Evolutionary conservation across 1,140 invertebrate species (phyloP).

Genomic region (Coenobita brevimanus): DNA sequence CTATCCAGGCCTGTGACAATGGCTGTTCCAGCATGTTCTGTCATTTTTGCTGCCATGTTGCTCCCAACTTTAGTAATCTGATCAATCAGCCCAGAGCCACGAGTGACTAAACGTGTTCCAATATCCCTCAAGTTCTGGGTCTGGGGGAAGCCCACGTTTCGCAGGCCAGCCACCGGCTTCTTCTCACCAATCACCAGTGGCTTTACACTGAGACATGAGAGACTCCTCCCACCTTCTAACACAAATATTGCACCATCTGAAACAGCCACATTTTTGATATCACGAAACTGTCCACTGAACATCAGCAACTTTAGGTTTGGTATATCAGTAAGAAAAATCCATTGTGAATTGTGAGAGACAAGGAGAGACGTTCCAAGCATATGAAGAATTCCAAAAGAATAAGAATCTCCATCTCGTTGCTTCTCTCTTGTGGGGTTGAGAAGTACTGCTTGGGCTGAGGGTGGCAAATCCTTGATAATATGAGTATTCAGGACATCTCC

Average conservation of each 20-base stretch:
- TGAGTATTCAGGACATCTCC: constrained; percentile 54
- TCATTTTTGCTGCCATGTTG: constrained; percentile 40
- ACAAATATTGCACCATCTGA: constrained; percentile 42
- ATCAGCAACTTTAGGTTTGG: constrained; percentile 3
- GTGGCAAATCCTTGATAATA: constrained; percentile 50
- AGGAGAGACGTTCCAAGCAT: constrained; percentile 23
- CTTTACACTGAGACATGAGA: constrained; percentile 37
- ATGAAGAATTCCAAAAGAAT: constrained; percentile 44
- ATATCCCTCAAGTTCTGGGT: constrained; percentile 32
- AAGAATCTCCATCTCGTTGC: constrained; percentile 22
- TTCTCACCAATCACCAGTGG: constrained; percentile 27
- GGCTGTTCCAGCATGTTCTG: constrained; percentile 33
- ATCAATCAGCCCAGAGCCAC: constrained; percentile 28
- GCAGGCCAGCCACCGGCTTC: neutral
- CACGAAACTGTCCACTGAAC: constrained; percentile 29
- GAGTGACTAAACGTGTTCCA: constrained; percentile 8
- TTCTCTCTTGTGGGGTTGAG: constrained; percentile 26
- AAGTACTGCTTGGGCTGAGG: neutral
- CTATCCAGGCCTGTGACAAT: neutral
- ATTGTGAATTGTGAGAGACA: constrained; percentile 42
- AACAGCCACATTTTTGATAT: constrained; percentile 43
- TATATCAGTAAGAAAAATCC: constrained; percentile 44
- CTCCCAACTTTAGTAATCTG: constrained; percentile 36
- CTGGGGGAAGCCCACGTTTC: neutral
- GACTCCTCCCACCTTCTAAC: constrained; percentile 29